These are phyloP conservation scores for Furnarius figulus DNA, from an alignment of 2,113 vertebrate genomes.

Conservation along the genomic window DNA sequence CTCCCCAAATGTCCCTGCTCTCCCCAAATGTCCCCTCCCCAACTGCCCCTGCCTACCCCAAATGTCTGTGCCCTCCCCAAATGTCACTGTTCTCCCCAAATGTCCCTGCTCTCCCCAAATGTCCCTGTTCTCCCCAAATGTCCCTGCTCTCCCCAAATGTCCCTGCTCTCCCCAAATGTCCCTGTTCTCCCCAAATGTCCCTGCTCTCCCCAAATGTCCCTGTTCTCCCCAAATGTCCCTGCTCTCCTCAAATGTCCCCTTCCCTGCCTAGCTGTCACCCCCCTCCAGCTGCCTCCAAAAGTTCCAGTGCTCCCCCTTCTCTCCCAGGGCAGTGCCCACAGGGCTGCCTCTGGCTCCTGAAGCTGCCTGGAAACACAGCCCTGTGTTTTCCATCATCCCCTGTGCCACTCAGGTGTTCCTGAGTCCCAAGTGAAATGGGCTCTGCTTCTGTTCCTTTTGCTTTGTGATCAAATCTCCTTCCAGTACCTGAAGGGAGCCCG, in stretches of 20 bases:
- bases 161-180: not conserved
- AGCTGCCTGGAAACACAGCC: not conserved
- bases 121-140: not conserved
- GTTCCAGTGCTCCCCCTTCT: not conserved
- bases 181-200: not conserved
- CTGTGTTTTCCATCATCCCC: fast-evolving
- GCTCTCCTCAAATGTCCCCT: not conserved
- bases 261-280: not conserved
- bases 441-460: not conserved
- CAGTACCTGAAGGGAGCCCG: not conserved
- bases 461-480: not conserved
- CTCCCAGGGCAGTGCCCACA: not conserved
- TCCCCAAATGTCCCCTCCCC: too few species aligned
- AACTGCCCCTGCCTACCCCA: too few species aligned
- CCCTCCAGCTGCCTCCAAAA: not conserved
- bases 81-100: not conserved
- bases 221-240: not conserved
- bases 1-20: not conserved
- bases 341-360: not conserved
- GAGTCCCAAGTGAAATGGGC: fast-evolving
- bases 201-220: not conserved
- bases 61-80: not conserved
- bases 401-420: not conserved
- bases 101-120: not conserved
- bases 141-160: not conserved